Evolutionary conservation across 2,888 invertebrate species (phyloP).

Genomic region (Rambutsinella grinnellia): DNA sequence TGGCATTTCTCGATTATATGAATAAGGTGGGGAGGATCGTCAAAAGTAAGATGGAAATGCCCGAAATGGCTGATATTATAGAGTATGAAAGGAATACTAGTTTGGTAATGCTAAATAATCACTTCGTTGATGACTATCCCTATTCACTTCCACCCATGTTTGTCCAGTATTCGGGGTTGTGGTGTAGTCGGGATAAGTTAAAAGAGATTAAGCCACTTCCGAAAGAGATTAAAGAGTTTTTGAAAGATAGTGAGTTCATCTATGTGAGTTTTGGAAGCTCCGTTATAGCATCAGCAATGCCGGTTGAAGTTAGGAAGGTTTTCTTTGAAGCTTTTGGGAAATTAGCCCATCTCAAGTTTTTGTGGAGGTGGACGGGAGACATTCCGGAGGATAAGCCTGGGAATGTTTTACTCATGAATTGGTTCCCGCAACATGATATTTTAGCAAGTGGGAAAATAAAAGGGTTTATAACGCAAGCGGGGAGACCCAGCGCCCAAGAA

Average conservation of each 20-base stretch:
- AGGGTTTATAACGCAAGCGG: constrained; percentile 56
- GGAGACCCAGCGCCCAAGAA: constrained; percentile 58
- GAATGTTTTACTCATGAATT: constrained; percentile 61
- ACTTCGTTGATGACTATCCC: constrained; percentile 35
- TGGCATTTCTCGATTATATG: background rate
- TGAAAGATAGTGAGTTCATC: constrained; percentile 52
- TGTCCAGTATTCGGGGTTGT: constrained; percentile 20
- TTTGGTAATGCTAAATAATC: constrained; percentile 24
- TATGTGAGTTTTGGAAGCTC: constrained; percentile 62
- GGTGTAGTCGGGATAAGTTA: constrained; percentile 4
- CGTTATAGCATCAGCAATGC: constrained; percentile 20
- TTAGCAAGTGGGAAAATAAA: constrained; percentile 45
- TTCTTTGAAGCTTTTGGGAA: constrained; percentile 52
- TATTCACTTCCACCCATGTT: constrained; percentile 36
- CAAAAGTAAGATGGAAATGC: background rate
- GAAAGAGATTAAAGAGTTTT: constrained; percentile 53
- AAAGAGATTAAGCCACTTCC: constrained; percentile 16
- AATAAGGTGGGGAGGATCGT: background rate
- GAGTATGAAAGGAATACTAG: constrained; percentile 34
- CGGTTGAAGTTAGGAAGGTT: constrained; percentile 22
- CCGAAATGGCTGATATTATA: constrained; percentile 8
- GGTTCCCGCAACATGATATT: constrained; percentile 66
- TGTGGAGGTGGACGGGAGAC: constrained; percentile 65
- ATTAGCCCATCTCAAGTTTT: constrained; percentile 50
- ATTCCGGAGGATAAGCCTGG: constrained; percentile 47